Base-by-base conservation (phyloP, 2,113 vertebrate species). In the Lophochroa leadbeateri region DNA sequence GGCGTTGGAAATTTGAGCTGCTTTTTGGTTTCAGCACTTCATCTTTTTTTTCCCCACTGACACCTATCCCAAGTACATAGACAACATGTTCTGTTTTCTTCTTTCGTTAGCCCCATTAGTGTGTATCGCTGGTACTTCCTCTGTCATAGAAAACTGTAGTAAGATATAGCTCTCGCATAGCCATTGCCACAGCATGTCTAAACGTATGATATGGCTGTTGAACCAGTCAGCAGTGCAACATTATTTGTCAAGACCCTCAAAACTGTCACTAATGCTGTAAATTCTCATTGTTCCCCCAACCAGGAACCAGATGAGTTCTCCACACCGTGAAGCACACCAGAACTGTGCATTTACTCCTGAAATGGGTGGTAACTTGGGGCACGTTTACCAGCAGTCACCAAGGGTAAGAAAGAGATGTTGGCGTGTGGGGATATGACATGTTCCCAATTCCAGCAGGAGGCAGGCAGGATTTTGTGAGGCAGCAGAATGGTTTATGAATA, bases 321-420 rank as follows among this genome's bases (percentile, higher is more conserved):
- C 31, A 2, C 3, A 7, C 77, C 5, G 0, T 4, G 63, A 35
- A 53, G 77, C 39, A 15, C 89, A 78, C 7, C 68, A 60, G 19
- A 97, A 96, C 29, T 79, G 19, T 57, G 69, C 47, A 4, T 92
- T 92, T 58, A 58, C 25, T 28, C 20, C 50, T 37, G 88, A 92
- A 28, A 10, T 3, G 4, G 17, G 8, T 20, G 39, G 10, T 17
- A 52, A 11, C 41, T 9, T 3, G 21, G 64, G 7, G 9, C 13
- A 19, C 1, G 0, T 12, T 60, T 33, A 63, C 41, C 77, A 1
- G 3, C 63, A 68, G 13, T n/a, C 18, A 1, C 43, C 43, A 6
- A 7, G 16, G 92, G 92, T 95, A 87, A 81, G 49, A 65, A 87
- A 81, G 49, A 65, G 74, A 6, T 25, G 55, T 33, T 65, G 43